These are phyloP conservation scores for Neomonachus schauinslandi DNA, from an alignment of 2,113 vertebrate genomes.

Conservation along the genomic window DNA sequence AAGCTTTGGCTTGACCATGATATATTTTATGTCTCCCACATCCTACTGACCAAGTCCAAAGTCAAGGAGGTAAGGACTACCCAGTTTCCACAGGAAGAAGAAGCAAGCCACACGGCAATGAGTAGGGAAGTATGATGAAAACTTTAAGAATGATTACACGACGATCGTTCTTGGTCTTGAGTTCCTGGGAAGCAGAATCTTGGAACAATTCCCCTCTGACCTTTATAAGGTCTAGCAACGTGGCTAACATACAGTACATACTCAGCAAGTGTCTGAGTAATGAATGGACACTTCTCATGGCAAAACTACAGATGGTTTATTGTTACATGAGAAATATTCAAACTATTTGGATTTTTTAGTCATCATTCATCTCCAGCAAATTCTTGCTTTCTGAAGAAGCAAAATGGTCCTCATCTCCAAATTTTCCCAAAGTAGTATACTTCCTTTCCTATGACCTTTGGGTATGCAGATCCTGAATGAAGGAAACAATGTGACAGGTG, in stretches of 20 bases:
- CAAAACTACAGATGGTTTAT: not conserved
- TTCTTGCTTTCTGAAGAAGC: not conserved
- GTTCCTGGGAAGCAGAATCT: not conserved
- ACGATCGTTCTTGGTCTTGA: not conserved
- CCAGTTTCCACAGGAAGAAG: not conserved
- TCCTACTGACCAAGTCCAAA: not conserved
- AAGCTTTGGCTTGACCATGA: not conserved
- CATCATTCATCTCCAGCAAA: not conserved
- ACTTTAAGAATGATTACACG: not conserved
- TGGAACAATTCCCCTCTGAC: not conserved
- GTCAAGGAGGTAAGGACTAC: not conserved
- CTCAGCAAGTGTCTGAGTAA: not conserved
- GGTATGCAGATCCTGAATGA: no score
- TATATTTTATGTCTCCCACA: not conserved
- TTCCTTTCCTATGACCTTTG: not conserved
- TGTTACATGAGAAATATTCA: not conserved
- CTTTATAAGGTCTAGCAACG: no score
- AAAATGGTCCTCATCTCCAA: not conserved
- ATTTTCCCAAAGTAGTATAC: not conserved
- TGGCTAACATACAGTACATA: not conserved
- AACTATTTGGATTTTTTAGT: not conserved
- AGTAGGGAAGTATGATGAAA: not conserved
- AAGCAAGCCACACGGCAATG: not conserved
- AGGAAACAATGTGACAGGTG: fast-evolving
- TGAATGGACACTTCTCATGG: not conserved